Evolutionary conservation across 2,797 vertebrate species (phyloP).

Genomic region (Liasis olivaceus): DNA sequence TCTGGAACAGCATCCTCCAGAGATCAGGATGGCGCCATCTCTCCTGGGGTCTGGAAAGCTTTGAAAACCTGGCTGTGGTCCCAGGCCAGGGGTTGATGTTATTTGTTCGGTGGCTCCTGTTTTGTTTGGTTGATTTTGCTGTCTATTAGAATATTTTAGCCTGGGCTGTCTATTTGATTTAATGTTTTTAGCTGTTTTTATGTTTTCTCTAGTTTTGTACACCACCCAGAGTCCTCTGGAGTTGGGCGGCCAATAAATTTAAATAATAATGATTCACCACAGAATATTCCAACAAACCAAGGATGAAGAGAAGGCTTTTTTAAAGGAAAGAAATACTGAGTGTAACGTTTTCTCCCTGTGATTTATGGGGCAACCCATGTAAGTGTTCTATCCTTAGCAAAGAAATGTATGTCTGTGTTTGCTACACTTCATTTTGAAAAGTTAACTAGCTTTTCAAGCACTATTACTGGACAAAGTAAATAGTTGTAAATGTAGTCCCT

Average conservation of each 20-base stretch:
- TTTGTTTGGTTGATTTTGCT: neutral
- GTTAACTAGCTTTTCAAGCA: conserved; percentile 42
- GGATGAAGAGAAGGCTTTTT: neutral
- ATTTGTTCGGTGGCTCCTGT: neutral
- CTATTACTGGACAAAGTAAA: conserved; percentile 50
- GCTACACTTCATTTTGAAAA: conserved; percentile 47
- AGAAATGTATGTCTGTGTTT: conserved; percentile 41
- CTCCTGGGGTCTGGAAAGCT: neutral
- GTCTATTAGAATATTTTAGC: neutral
- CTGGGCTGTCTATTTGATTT: neutral
- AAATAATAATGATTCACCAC: neutral
- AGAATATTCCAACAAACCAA: neutral
- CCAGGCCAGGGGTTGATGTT: neutral
- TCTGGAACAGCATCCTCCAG: neutral
- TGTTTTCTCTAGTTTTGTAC: neutral
- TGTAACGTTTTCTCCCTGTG: neutral
- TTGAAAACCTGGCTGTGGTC: neutral
- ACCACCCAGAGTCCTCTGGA: neutral
- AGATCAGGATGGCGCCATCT: neutral
- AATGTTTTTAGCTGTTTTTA: neutral
- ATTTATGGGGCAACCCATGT: conserved; percentile 17
- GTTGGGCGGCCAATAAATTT: neutral
- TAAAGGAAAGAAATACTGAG: neutral
- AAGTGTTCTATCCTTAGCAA: conserved; percentile 40
- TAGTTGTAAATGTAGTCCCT: conserved; percentile 31